A percentile compares a stretch with the other conserved stretches of the same genome.
Conservation (phyloP, 2,113 vertebrate genomes). For the Chlorocebus sabaeus region DNA sequence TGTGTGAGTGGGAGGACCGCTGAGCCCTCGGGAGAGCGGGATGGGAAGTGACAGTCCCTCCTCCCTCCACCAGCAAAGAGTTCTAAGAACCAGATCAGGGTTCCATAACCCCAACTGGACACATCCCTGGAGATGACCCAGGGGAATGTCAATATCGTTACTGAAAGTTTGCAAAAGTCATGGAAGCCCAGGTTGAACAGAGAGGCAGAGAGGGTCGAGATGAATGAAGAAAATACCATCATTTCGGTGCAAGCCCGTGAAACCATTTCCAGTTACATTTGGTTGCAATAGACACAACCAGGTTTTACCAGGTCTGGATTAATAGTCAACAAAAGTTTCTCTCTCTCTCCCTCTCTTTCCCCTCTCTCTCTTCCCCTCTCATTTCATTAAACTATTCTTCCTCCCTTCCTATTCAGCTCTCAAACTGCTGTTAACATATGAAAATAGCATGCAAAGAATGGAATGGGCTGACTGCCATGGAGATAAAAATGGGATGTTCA, state of each 20-base stretch:
- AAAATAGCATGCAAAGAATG: constrained; percentile 52
- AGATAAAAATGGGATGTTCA: constrained; percentile 68
- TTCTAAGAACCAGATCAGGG: not conserved
- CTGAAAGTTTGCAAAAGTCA: not conserved
- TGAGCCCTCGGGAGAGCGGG: too few relatives aligned
- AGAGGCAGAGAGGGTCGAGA: constrained; percentile 4
- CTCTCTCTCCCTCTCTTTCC: not conserved
- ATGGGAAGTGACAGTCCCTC: not conserved
- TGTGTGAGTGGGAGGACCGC: not conserved
- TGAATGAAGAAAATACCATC: not conserved
- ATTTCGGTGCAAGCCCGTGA: constrained; percentile 31
- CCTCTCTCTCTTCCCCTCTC: not conserved
- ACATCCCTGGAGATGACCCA: not conserved
- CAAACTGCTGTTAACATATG: constrained; percentile 44
- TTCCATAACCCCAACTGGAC: not conserved
- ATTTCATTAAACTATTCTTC: constrained; percentile 31
- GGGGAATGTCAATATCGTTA: not conserved
- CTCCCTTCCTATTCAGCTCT: constrained; percentile 53
- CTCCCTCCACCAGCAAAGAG: too few relatives aligned
- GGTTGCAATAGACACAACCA: constrained; percentile 33
- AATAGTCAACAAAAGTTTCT: constrained; percentile 8
- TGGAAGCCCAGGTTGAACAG: not conserved
- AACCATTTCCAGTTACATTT: constrained; percentile 6
- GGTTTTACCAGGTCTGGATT: constrained; percentile 53
- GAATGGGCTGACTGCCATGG: constrained; percentile 62